These are phyloP conservation scores for Muntiacus reevesi DNA, from an alignment of 2,113 vertebrate species.

Conservation along the genomic window DNA sequence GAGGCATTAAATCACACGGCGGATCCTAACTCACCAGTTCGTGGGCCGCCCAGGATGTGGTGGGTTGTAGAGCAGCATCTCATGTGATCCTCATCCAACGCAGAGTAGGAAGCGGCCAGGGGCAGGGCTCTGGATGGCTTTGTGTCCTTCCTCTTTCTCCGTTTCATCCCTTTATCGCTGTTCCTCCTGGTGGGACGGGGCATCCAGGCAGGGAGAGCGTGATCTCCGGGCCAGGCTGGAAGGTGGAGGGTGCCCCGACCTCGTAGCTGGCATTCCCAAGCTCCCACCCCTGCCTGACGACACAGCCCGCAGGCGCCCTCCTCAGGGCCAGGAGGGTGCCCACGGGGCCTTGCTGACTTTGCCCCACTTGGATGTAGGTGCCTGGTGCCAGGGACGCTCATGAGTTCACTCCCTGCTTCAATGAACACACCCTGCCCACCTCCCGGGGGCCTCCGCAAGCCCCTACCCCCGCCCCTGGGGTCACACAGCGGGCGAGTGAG, in stretches of 20 bases:
- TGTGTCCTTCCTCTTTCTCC: background rate
- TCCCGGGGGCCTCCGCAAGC: background rate
- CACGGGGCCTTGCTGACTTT: background rate
- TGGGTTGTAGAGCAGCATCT: background rate
- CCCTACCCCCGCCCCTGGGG: background rate
- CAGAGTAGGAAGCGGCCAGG: fast-evolving
- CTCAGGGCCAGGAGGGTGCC: too few relatives aligned
- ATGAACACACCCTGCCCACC: fast-evolving
- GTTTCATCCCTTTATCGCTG: fast-evolving
- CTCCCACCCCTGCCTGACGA: fast-evolving
- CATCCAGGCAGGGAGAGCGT: background rate
- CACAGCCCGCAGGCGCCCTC: background rate
- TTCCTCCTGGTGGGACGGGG: background rate
- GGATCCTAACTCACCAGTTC: fast-evolving
- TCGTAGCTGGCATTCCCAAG: too few relatives aligned
- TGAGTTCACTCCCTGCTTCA: fast-evolving
- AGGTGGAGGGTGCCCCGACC: background rate
- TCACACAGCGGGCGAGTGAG: fast-evolving
- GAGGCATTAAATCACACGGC: fast-evolving
- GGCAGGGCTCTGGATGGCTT: background rate
- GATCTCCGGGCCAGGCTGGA: background rate
- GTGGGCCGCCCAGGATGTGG: background rate
- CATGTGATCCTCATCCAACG: fast-evolving
- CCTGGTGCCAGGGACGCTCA: fast-evolving
- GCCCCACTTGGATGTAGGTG: background rate